Evolutionary conservation across 2,113 vertebrate species (phyloP).

Genomic region (Ptyas mucosa): DNA sequence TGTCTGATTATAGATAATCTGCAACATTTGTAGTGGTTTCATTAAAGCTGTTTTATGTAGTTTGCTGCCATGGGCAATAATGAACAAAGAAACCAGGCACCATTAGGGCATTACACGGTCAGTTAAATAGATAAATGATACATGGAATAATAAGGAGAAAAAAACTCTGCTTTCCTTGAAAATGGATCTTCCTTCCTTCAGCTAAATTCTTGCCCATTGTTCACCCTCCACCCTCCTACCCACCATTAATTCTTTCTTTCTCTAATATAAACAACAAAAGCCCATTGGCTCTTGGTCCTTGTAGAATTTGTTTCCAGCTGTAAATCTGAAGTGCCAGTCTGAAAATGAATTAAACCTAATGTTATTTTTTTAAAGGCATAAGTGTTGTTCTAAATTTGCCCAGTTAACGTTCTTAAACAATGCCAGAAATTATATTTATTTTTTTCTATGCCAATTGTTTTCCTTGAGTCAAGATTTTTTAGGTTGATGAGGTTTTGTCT

Average conservation of each 20-base stretch:
- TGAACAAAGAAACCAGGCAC: neutral
- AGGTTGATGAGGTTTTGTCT: neutral
- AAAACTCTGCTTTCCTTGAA: constrained; percentile 12
- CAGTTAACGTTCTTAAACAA: neutral
- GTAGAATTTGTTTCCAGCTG: neutral
- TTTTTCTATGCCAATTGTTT: neutral
- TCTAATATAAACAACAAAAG: constrained; percentile 2
- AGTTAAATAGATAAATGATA: constrained; percentile 16
- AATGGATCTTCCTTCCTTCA: constrained; percentile 13
- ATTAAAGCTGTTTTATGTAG: neutral
- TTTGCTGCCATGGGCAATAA: neutral
- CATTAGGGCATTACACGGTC: neutral
- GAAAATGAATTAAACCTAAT: neutral
- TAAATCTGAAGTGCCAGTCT: neutral
- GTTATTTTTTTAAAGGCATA: neutral
- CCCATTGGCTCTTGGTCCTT: neutral
- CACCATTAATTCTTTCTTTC: neutral
- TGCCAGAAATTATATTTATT: neutral
- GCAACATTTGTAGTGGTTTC: neutral
- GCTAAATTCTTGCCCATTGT: constrained; percentile 13
- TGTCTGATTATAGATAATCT: neutral
- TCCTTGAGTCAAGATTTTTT: neutral
- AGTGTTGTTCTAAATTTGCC: neutral
- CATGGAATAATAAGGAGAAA: constrained; percentile 10
- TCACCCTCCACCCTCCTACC: constrained; percentile 13